Evolutionary conservation across 2,797 vertebrate genomes (phyloP).

Genomic region (Argyrosomus regius): DNA sequence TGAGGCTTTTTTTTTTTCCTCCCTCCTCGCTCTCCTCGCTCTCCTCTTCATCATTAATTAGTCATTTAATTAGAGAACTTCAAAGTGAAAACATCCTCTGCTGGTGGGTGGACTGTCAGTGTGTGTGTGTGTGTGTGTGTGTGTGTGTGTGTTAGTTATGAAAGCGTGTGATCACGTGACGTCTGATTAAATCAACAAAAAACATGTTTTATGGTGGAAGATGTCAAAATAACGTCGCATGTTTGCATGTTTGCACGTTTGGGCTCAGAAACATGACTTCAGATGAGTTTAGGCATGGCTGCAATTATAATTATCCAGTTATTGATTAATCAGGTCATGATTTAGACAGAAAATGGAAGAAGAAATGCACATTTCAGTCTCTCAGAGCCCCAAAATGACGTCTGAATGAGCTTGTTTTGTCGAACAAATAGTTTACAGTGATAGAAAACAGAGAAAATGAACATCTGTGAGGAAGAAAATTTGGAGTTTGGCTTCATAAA

Average conservation of each 20-base stretch:
- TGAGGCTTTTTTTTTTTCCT: slow-evolving; percentile 27
- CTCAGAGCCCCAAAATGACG: not conserved
- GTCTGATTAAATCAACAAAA: not conserved
- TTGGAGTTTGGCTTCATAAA: not conserved
- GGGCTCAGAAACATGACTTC: not conserved
- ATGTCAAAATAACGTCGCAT: not conserved
- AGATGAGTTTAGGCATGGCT: not conserved
- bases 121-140: slow-evolving; percentile 22
- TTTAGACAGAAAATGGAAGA: not conserved
- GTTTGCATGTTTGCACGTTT: not conserved
- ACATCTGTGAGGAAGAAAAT: not conserved
- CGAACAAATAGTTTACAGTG: not conserved
- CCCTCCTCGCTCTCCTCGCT: slow-evolving; percentile 2
- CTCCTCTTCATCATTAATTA: slow-evolving; percentile 66
- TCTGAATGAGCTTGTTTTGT: not conserved
- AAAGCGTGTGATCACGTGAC: not conserved
- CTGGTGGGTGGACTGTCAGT: slow-evolving; percentile 46
- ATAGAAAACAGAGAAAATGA: not conserved
- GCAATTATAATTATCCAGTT: not conserved
- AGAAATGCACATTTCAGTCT: not conserved
- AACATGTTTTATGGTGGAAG: not conserved
- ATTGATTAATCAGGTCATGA: not conserved
- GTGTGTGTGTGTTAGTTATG: slow-evolving; percentile 5
- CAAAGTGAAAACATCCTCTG: slow-evolving; percentile 74
- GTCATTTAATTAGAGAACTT: slow-evolving; percentile 74